Conservation (phyloP, 2,888 invertebrate species). For the Steinernema scapterisci region DNA sequence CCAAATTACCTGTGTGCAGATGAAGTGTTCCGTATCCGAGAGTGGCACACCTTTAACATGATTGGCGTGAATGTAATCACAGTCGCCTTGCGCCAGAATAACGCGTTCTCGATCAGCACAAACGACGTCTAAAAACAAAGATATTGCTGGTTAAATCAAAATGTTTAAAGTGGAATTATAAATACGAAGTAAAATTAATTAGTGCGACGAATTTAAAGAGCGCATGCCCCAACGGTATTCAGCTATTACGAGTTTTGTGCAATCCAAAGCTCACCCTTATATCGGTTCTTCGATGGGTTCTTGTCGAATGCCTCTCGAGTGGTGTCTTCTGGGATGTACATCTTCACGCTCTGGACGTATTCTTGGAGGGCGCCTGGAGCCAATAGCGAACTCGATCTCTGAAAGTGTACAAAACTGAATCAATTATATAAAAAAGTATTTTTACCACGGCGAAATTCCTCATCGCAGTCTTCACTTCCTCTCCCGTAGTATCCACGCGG, state of each 20-base stretch:
- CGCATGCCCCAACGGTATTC: too few species aligned
- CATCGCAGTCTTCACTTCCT: conserved; percentile 22
- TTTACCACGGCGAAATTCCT: conserved; percentile 4
- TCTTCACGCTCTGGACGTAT: conserved; percentile 24
- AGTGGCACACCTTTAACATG: background rate
- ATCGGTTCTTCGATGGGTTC: conserved; percentile 36
- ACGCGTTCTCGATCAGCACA: conserved; percentile 33
- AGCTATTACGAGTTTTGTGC: too few species aligned
- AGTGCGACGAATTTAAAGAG: too few species aligned
- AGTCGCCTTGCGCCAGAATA: conserved; percentile 8
- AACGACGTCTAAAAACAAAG: conserved; percentile 34
- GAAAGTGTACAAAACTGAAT: background rate
- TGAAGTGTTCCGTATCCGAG: conserved; percentile 4
- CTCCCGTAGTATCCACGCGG: background rate
- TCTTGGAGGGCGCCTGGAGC: conserved; percentile 11
- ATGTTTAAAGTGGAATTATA: background rate
- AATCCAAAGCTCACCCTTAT: conserved; percentile 18
- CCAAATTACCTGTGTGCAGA: background rate
- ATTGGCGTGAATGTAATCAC: conserved; percentile 36
- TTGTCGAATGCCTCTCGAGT: conserved; percentile 31
- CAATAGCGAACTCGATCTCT: background rate
- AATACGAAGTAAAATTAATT: background rate
- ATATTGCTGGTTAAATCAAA: too few species aligned
- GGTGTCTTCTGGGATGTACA: conserved; percentile 26
- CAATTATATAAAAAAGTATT: background rate